A percentile compares a stretch with the other conserved stretches of the same genome.
phyloP scores from a whole-genome alignment of 2,113 vertebrate genomes.

The Ahaetulla prasina region DNA sequence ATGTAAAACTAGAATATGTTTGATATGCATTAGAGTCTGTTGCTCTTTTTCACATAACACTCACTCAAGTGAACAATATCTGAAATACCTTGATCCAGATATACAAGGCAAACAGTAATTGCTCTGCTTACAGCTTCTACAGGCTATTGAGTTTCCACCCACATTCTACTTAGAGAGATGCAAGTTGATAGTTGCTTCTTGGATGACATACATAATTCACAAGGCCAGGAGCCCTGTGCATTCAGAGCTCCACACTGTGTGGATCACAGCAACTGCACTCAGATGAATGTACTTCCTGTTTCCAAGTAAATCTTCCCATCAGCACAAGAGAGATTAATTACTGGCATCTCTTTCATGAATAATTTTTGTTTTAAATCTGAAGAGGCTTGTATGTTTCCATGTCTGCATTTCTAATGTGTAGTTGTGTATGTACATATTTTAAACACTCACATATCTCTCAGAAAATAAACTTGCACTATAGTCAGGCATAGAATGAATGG shows the following conservation, averaged over 20 bases:
- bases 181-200: not conserved
- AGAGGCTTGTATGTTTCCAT: not conserved
- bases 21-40: not conserved
- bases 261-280: not conserved
- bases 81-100: not conserved
- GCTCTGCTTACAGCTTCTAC: not conserved
- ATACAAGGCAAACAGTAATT: not conserved
- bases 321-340: not conserved
- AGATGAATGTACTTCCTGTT: not conserved
- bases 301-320: not conserved
- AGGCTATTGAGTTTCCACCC: not conserved
- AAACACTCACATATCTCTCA: not conserved
- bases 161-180: not conserved
- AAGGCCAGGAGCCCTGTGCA: not conserved
- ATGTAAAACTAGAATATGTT: not conserved
- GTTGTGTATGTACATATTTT: not conserved
- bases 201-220: not conserved
- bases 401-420: not conserved
- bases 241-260: not conserved
- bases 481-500: not conserved
- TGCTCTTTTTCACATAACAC: not conserved
- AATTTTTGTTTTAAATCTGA: not conserved
- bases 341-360: not conserved
- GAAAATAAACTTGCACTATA: not conserved
- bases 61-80: not conserved